Evolutionary conservation across 1,140 invertebrate species (phyloP).

Genomic region (Mizuhopecten yessoensis): DNA sequence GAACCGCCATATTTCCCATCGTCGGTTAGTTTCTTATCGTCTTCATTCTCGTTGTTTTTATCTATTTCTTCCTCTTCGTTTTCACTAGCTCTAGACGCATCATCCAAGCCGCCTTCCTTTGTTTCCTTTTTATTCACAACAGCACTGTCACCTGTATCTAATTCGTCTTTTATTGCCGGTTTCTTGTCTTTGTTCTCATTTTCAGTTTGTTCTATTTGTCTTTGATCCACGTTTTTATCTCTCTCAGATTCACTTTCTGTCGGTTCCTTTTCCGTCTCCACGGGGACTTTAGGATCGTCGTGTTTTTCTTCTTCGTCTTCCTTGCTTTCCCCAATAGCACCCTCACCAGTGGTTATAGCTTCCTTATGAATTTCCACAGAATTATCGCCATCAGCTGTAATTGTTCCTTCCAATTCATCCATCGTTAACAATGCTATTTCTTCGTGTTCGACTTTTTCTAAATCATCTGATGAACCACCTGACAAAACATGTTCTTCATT

Average conservation of each 20-base stretch:
- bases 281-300: slow-evolving; percentile 81
- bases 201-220: no score
- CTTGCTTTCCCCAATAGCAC: background rate
- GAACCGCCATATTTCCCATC: background rate
- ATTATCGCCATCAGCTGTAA: slow-evolving; percentile 87
- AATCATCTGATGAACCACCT: background rate
- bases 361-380: slow-evolving; percentile 82
- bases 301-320: background rate
- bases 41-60: background rate
- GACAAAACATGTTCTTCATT: background rate
- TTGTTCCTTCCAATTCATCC: background rate
- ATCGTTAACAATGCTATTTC: background rate
- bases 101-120: slow-evolving; percentile 13
- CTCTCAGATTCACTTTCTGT: no score
- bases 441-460: background rate
- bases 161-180: no score
- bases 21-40: background rate
- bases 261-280: slow-evolving; percentile 76
- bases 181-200: no score
- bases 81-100: no score
- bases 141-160: no score
- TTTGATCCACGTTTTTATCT: no score
- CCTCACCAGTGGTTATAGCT: slow-evolving; percentile 78
- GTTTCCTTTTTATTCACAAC: background rate
- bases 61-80: slow-evolving; percentile 49